Base-by-base conservation (phyloP, 2,113 vertebrate species). In the Bombycilla garrulus region DNA sequence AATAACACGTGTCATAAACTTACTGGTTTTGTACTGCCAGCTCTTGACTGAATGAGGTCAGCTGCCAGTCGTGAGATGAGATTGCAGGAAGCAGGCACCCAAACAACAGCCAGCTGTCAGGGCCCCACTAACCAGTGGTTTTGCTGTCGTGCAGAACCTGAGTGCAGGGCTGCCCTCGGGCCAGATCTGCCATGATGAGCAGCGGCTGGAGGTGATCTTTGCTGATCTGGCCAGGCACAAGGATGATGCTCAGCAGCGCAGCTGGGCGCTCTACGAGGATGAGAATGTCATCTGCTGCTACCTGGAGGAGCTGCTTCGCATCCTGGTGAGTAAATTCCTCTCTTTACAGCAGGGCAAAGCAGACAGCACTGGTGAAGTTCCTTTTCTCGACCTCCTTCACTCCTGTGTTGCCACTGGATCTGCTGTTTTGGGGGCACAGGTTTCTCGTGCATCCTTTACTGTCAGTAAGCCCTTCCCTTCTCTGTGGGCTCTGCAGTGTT, bases 191-290 rank as follows among this genome's bases (percentile, higher is more conserved):
- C 99, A 99, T 0, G 99, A 99, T 1, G 99, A 99, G 89, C 99
- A 99, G 98, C 98, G 99, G 26, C 97, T 99, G 96, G 99, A 99
- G 93, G 99, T 99, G 93, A 99, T 99, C 97, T 99, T 99, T 10
- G 92, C 98, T 8, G 99, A 99, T 96, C 97, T 99, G 92, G 98
- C 98, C 35, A 98, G 98, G 53, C 98, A 99, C 94, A 98, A 99
- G 58, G 99, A 99, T 0, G 99, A 99, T 10, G 98, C 99, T 11
- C 99, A 99, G 97, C 99, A 99, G 97, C 99, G 99, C 23, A 99
- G 99, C 98, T 98, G 98, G 98, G 98, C 98, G 0, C 97, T 98
- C 56, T 98, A 98, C 0, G 98, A 98, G 78, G 98, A 98, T 2
- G 98, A 98, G 92, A 97, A 97, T 0, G 98, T 98, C 80, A 98